A percentile compares a stretch with the other conserved stretches of the same genome.
Evolutionary conservation across 2,888 invertebrate genomes (phyloP).

Genomic region (Glyphotaelius pellucidus): DNA sequence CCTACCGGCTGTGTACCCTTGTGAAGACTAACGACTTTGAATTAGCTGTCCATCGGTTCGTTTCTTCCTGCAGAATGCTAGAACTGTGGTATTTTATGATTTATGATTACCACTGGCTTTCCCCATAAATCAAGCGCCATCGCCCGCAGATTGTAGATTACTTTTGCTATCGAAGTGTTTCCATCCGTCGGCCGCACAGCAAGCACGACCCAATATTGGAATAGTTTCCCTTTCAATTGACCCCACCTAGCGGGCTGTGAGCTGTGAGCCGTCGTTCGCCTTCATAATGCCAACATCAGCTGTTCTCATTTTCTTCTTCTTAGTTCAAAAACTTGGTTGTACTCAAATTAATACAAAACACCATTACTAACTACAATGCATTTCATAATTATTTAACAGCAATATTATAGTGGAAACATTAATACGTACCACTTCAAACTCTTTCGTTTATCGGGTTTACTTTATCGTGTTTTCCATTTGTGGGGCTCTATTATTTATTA

Average conservation of each 20-base stretch:
- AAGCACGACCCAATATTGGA: slow-evolving; percentile 11
- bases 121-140: slow-evolving; percentile 54
- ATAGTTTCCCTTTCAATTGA: slow-evolving; percentile 39
- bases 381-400: too few species aligned
- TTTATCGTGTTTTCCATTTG: neutral
- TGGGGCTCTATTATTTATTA: neutral
- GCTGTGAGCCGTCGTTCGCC: neutral
- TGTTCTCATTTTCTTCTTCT: neutral
- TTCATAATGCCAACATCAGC: slow-evolving; percentile 2
- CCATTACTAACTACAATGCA: neutral
- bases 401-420: neutral
- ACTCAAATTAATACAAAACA: neutral
- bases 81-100: slow-evolving; percentile 37
- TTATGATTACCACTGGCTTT: slow-evolving; percentile 42
- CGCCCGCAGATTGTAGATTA: slow-evolving; percentile 49
- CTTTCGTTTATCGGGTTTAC: neutral
- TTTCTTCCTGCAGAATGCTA: slow-evolving; percentile 2
- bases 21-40: slow-evolving; percentile 22
- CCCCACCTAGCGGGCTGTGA: slow-evolving; percentile 1
- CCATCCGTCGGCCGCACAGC: neutral
- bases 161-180: slow-evolving; percentile 49
- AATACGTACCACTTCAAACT: too few species aligned
- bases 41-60: slow-evolving; percentile 11
- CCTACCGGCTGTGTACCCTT: neutral
- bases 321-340: neutral